Evolutionary conservation across 2,888 invertebrate species (phyloP), one percentile per base, ranked within the genome.

Genomic region (Tenthredo distinguenda): DNA sequence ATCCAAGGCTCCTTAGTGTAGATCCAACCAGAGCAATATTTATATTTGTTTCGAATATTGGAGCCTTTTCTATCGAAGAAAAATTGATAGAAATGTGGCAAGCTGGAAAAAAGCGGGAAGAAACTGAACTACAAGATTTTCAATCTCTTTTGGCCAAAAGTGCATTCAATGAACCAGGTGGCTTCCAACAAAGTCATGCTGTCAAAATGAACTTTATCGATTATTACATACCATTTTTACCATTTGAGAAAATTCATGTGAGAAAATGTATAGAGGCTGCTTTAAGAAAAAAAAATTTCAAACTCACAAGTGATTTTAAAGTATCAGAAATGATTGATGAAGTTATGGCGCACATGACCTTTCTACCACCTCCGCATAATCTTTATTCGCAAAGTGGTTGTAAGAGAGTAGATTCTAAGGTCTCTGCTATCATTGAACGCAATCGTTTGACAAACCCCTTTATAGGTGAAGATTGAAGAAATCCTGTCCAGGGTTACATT

Each of bases 161-260:
- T 47, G 96, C 97, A 21, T 98, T 97, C 91, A 96, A 96, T 90
- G 95, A 95, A 90, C 94, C 95, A 93, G 96, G 96, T 95, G 99
- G 99, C 0, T 95, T 99, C 87, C 96, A 97, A 91, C 96, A 95
- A 91, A 97, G 98, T 84, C 96, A 96, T 87, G 94, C 98, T 0
- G 98, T 99, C 89, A 96, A 96, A 86, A 96, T 96, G 62, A 97
- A 97, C 93, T 94, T 99, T 72, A 98, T 99, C 86, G 99, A 99
- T 93, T 97, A 98, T 91, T 99, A 97, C 92, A 95, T 99, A 87
- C 99, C 99, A 77, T 99, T 99, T 93, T 93, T 99, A 87, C 99
- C 99, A 0, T 93, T 99, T 88, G 98, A 99, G 94, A 95, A 97
- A 90, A 92, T 94, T 2, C 99, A 99, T 93, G 96, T 99, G 0